Evolutionary conservation across 1,140 invertebrate species (phyloP).

Genomic region (Pogonognathellus flavescens): DNA sequence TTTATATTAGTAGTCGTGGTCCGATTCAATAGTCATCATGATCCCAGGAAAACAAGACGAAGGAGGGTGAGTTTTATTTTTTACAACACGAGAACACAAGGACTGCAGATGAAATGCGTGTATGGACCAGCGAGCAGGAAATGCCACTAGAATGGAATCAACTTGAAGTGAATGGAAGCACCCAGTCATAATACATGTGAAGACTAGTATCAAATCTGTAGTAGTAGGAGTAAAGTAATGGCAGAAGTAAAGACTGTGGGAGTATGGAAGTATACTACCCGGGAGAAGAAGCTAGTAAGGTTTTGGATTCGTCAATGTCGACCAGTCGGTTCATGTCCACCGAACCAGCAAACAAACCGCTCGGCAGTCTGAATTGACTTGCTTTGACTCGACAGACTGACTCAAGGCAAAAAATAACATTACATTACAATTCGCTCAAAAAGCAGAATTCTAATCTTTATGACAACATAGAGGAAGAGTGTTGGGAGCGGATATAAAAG

Average conservation of each 20-base stretch:
- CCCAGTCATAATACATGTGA: neutral
- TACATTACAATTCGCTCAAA: slow-evolving; percentile 53
- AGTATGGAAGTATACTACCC: neutral
- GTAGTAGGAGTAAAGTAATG: neutral
- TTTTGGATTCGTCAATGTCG: slow-evolving; percentile 20
- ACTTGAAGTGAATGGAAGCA: neutral
- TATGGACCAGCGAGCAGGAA: neutral
- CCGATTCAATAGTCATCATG: neutral
- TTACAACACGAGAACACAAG: neutral
- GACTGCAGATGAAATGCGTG: neutral
- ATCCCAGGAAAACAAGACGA: neutral
- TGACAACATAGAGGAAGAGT: slow-evolving; percentile 45
- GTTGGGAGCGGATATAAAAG: slow-evolving; percentile 49
- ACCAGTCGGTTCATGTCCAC: neutral
- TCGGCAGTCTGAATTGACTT: slow-evolving; percentile 25
- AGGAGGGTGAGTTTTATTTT: neutral
- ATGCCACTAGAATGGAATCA: neutral
- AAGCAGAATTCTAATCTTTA: slow-evolving; percentile 53
- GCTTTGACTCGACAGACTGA: slow-evolving; percentile 16
- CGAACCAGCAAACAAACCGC: slow-evolving; percentile 30
- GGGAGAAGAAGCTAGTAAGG: neutral
- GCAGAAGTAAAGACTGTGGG: neutral
- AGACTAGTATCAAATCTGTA: neutral
- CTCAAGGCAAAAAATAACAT: slow-evolving; percentile 16
- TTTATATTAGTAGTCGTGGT: neutral